These are phyloP conservation scores for Deilephila porcellus DNA, from an alignment of 2,888 invertebrate genomes.

Conservation along the genomic window DNA sequence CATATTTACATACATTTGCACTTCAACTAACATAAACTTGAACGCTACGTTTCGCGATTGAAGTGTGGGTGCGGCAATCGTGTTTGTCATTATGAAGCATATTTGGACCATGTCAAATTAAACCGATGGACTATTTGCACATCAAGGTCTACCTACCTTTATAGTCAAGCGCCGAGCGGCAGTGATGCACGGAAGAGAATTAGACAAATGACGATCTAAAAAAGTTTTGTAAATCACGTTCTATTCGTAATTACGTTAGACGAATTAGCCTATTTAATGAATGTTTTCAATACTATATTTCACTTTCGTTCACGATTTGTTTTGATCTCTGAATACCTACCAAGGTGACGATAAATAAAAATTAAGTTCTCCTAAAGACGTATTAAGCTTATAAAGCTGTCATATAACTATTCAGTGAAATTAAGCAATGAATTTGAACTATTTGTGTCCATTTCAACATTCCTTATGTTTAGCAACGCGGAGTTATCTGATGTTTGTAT, in stretches of 20 bases:
- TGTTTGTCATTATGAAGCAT: conserved; percentile 29
- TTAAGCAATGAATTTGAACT: conserved; percentile 19
- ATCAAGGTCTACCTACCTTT: conserved; percentile 27
- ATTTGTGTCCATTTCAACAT: conserved; percentile 25
- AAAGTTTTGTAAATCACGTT: not conserved
- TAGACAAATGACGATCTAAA: not conserved
- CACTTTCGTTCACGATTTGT: not conserved
- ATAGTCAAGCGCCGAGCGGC: conserved; percentile 10
- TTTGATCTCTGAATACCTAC: not conserved
- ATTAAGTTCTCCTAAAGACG: not conserved
- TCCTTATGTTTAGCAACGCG: conserved; percentile 13
- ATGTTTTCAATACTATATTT: not conserved
- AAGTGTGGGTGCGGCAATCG: conserved; percentile 25
- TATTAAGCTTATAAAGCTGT: not conserved
- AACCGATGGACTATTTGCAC: conserved; percentile 29
- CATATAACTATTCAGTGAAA: conserved; percentile 9
- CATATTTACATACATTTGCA: conserved; percentile 55
- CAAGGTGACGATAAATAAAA: conserved; percentile 7
- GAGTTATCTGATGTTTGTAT: conserved; percentile 25
- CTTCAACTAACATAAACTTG: conserved; percentile 42
- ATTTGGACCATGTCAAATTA: conserved; percentile 38
- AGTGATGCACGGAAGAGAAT: conserved; percentile 21
- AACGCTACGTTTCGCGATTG: conserved; percentile 31
- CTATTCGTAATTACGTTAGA: not conserved
- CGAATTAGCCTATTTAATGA: not conserved